These are phyloP conservation scores for Aurelia aurita complex sp. Pacific DNA, from an alignment of 30 jellyfish, hydroid and myxozoan species.

Conservation along the genomic window DNA sequence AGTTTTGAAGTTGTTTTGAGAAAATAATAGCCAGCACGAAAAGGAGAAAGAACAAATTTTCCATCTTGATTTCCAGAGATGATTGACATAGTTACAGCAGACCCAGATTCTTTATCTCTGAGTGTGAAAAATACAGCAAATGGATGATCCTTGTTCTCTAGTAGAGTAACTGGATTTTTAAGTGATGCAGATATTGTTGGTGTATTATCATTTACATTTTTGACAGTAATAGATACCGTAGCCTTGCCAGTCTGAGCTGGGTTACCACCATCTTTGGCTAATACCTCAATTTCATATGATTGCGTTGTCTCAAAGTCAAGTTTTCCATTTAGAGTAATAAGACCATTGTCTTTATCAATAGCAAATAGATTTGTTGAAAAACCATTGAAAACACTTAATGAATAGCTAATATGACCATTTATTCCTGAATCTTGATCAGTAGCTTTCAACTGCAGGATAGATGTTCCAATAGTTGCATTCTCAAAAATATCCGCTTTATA, in stretches of 20 bases:
- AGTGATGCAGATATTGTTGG: conserved; percentile 33
- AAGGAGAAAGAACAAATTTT: neutral
- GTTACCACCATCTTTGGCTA: conserved; percentile 83
- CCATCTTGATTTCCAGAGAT: conserved; percentile 36
- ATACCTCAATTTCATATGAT: conserved; percentile 38
- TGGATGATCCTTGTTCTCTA: conserved; percentile 28
- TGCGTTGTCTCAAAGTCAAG: conserved; percentile 58
- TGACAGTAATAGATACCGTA: conserved; percentile 62
- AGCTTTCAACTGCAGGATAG: conserved; percentile 48
- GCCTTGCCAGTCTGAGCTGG: conserved; percentile 74
- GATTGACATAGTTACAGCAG: conserved; percentile 23
- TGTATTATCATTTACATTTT: conserved; percentile 76
- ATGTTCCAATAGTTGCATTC: conserved; percentile 83
- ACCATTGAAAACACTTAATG: neutral
- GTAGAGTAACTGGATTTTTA: neutral
- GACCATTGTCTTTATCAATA: conserved; percentile 56
- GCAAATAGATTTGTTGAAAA: conserved; percentile 8
- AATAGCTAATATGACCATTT: conserved; percentile 64
- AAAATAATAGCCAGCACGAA: conserved; percentile 1
- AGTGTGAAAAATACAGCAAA: conserved; percentile 20
- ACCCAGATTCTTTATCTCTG: conserved; percentile 56
- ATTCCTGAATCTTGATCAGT: conserved; percentile 74
- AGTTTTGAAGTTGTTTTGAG: conserved; percentile 27
- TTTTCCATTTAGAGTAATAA: conserved; percentile 28
- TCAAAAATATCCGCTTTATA: conserved; percentile 53